Evolutionary conservation across 2,888 invertebrate species (phyloP), one percentile per base, ranked within the genome.

Genomic region (Chymomyza amoena): DNA sequence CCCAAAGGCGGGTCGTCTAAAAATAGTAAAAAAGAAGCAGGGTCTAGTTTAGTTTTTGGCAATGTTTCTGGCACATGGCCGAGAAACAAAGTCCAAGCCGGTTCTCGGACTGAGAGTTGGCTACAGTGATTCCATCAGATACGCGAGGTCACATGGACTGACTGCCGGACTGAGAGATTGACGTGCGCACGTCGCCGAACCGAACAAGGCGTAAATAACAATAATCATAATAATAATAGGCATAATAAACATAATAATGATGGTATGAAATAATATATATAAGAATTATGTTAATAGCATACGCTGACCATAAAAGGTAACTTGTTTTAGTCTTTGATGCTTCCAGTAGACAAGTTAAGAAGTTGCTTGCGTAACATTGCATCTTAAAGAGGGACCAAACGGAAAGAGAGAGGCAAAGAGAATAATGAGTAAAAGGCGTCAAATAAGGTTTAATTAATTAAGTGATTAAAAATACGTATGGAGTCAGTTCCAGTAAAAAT

Each of bases 251-350:
- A 73, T 60, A 60, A 60, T 60, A 15, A 60, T 18, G 74, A 79
- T 78, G 74, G 73, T 72, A 72, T 77, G 76, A 75, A 84, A 79
- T 84, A 78, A n/a, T 10, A 80, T 80, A 80, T 73, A 76, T 72
- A 75, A 77, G 77, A 76, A 79, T 83, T 84, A 83, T 83, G 83
- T 69, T 82, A 83, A 84, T 84, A 75, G 66, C 62, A 64, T 64
- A 57, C 54, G 64, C 61, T 52, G 36, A 45, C 70, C 84, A 74
- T 68, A 77, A 80, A 80, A 77, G 81, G 82, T 72, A 78, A 79
- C 79, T 71, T 72, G 77, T 65, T 61, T 71, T 77, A 70, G 69
- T 69, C 57, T 51, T 18, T 18, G 18, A 10, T 62, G 32, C 45
- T 18, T n/a, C 18, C 20, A 15, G 45, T 20, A 18, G 18, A 39